Percentiles rank a stretch among this genome's conserved stretches.
Evolutionary conservation across 2,888 invertebrate species (phyloP).

Genomic region (Aspidiotus destructor): DNA sequence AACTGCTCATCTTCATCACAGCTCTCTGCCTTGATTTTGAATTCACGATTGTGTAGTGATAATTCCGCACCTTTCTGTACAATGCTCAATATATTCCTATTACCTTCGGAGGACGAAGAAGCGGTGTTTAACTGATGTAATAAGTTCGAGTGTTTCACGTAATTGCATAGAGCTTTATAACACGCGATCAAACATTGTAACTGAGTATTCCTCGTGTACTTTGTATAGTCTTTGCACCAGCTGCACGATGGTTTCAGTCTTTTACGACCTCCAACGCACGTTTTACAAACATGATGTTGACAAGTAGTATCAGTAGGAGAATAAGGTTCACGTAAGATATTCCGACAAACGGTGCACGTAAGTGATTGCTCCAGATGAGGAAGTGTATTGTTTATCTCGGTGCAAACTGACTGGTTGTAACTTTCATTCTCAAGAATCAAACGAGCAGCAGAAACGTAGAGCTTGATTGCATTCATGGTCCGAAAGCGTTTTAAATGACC

Average conservation of each 20-base stretch:
- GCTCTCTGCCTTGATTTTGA: neutral
- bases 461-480: conserved; percentile 65
- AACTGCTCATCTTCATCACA: neutral
- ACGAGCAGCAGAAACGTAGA: conserved; percentile 70
- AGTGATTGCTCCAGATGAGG: conserved; percentile 77
- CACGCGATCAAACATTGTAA: conserved; percentile 72
- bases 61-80: conserved; percentile 14
- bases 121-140: conserved; percentile 55
- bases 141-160: conserved; percentile 53
- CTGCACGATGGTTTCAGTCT: conserved; percentile 73
- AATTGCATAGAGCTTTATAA: conserved; percentile 79
- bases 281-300: conserved; percentile 79
- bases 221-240: conserved; percentile 74
- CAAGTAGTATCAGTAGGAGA: conserved; percentile 68
- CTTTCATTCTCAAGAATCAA: conserved; percentile 49
- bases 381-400: conserved; percentile 41
- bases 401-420: conserved; percentile 13
- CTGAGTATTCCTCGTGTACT: conserved; percentile 72
- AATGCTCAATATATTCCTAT: conserved; percentile 3
- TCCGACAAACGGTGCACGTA: conserved; percentile 81
- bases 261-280: conserved; percentile 74
- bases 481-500: too few relatives aligned
- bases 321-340: conserved; percentile 69
- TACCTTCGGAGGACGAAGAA: conserved; percentile 46
- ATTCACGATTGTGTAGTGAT: neutral